Conservation (phyloP, 1,140 invertebrate species). For the Bombus waltoni region DNA sequence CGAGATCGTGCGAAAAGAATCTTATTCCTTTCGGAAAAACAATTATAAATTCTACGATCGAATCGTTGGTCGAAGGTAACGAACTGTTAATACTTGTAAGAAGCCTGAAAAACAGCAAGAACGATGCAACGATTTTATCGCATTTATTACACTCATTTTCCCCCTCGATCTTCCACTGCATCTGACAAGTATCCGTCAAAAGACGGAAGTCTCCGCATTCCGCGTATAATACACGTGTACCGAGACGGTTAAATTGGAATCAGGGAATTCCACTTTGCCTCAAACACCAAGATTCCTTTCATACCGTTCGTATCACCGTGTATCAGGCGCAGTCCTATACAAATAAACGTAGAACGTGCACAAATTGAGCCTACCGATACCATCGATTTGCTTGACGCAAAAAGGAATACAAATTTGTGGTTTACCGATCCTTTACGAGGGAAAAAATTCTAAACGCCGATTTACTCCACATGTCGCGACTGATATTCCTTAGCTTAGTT, state of each 20-base stretch:
- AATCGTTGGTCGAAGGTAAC: no score
- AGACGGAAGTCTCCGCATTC: not conserved
- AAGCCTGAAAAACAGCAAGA: not conserved
- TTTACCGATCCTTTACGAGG: not conserved
- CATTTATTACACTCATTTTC: not conserved
- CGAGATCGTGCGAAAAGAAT: no score
- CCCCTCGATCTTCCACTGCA: not conserved
- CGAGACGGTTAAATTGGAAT: not conserved
- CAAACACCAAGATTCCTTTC: constrained; percentile 1
- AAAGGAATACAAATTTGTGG: constrained; percentile 29
- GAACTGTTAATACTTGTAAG: no score
- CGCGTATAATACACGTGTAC: not conserved
- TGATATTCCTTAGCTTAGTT: not conserved
- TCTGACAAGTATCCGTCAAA: not conserved
- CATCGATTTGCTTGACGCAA: not conserved
- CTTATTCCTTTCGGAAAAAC: no score
- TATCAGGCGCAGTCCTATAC: no score
- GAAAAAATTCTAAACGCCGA: not conserved
- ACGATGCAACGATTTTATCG: not conserved
- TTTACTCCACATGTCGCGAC: constrained; percentile 5
- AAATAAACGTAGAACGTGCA: not conserved
- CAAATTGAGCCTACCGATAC: not conserved
- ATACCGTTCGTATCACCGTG: not conserved
- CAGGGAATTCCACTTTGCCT: not conserved
- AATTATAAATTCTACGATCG: no score